A percentile compares a stretch with the other conserved stretches of the same genome.
Conservation (phyloP, 2,797 vertebrate genomes). For the Macropodus opercularis region DNA sequence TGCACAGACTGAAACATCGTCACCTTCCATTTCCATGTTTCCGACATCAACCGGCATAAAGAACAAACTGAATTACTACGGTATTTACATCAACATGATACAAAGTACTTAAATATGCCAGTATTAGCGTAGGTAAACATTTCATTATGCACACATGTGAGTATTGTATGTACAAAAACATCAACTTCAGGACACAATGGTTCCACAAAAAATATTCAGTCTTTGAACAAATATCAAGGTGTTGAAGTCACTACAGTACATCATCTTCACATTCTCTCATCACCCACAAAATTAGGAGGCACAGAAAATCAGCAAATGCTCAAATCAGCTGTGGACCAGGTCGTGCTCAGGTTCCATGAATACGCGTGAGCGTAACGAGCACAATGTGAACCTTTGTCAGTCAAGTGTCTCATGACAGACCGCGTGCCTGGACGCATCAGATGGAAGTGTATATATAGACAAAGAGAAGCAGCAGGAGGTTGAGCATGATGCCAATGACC, state of each 20-base stretch:
- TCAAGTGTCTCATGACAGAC: background rate
- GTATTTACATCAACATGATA: constrained; percentile 15
- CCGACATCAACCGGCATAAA: constrained; percentile 13
- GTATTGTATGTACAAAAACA: constrained; percentile 35
- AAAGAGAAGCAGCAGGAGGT: constrained; percentile 73
- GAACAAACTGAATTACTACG: constrained; percentile 11
- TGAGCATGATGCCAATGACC: constrained; percentile 72
- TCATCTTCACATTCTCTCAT: background rate
- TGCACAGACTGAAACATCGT: constrained; percentile 19
- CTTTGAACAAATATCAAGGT: constrained; percentile 14
- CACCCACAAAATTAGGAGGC: background rate
- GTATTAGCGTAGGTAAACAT: constrained; percentile 34
- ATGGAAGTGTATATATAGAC: constrained; percentile 75
- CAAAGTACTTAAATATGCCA: constrained; percentile 21
- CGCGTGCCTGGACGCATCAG: constrained; percentile 36
- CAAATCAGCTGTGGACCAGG: background rate
- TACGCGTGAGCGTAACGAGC: constrained; percentile 12
- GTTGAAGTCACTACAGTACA: too few relatives aligned
- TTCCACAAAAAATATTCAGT: constrained; percentile 10
- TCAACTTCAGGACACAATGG: constrained; percentile 1
- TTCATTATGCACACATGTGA: constrained; percentile 25
- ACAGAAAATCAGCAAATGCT: background rate
- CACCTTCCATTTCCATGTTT: constrained; percentile 39
- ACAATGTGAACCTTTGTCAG: too few relatives aligned
- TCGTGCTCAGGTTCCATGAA: constrained; percentile 10